Conservation (phyloP, 35 echinoderm and acorn worm genomes). For the Apostichopus japonicus region DNA sequence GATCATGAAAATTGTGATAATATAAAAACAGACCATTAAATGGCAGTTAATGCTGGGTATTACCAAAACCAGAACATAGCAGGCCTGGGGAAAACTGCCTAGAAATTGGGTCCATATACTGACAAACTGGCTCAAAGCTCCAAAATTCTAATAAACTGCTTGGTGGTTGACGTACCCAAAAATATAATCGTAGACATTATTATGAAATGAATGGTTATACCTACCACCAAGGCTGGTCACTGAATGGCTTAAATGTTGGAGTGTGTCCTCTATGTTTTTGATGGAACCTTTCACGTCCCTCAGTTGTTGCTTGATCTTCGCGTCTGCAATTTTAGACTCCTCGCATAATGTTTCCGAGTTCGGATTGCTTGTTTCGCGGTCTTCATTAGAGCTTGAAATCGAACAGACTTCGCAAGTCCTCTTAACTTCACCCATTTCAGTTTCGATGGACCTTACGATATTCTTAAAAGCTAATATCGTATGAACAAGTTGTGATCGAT, state of each 20-base stretch:
- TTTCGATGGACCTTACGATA: conserved; percentile 40
- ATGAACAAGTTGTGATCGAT: background rate
- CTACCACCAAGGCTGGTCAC: background rate
- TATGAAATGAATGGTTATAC: background rate
- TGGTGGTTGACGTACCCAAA: too few species aligned
- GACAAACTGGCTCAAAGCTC: too few species aligned
- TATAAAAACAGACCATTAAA: too few species aligned
- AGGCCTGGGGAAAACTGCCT: background rate
- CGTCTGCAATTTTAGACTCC: background rate
- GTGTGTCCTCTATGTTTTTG: background rate
- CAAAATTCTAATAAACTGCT: too few species aligned
- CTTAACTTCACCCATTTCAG: conserved; percentile 19
- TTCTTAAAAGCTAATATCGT: conserved; percentile 43
- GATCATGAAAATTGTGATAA: too few species aligned
- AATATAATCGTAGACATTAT: too few species aligned
- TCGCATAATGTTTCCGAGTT: background rate
- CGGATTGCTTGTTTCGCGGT: background rate
- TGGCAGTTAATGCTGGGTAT: too few species aligned
- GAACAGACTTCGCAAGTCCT: conserved; percentile 11
- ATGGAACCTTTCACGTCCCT: conserved; percentile 3
- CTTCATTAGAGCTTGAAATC: background rate
- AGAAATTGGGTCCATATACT: too few species aligned
- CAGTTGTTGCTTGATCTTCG: conserved; percentile 40
- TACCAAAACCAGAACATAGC: too few species aligned
- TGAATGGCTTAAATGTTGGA: background rate